These are phyloP conservation scores for Luperina nickerlii DNA, from an alignment of 2,888 invertebrate genomes.

Conservation along the genomic window DNA sequence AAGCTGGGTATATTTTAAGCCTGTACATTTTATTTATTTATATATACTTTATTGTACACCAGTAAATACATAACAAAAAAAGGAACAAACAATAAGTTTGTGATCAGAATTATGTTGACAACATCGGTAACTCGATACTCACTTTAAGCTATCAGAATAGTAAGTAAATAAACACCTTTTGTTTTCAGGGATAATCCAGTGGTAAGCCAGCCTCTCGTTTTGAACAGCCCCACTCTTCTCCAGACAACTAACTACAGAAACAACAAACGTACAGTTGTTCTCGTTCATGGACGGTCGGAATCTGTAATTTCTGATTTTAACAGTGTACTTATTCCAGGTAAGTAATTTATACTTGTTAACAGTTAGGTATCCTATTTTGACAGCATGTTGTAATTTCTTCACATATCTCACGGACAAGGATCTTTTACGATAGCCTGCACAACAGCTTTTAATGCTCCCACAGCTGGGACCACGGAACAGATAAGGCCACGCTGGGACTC, in stretches of 20 bases:
- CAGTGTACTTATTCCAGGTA: constrained; percentile 77
- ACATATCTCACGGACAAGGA: neutral
- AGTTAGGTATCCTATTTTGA: too few relatives aligned
- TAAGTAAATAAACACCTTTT: neutral
- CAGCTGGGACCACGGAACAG: too few relatives aligned
- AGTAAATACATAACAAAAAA: too few relatives aligned
- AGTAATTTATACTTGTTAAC: neutral
- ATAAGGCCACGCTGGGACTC: too few relatives aligned
- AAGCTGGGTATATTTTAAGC: too few relatives aligned
- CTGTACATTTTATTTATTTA: too few relatives aligned
- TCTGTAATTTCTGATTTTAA: constrained; percentile 73
- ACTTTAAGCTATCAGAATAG: neutral
- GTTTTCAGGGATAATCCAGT: constrained; percentile 75
- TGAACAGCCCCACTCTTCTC: constrained; percentile 70
- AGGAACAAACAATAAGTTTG: too few relatives aligned
- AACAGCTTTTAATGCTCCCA: neutral
- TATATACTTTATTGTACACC: too few relatives aligned
- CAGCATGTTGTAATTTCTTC: neutral
- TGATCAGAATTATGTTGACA: neutral
- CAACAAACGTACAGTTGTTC: constrained; percentile 74
- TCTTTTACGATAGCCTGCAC: neutral
- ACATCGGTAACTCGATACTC: neutral
- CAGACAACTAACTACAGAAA: constrained; percentile 71
- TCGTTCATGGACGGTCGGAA: constrained; percentile 78
- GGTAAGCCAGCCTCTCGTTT: constrained; percentile 76